Percentiles rank a stretch among this genome's conserved stretches.
These are phyloP conservation scores for Hypomesus transpacificus DNA, from an alignment of 2,113 vertebrate species.

Conservation along the genomic window DNA sequence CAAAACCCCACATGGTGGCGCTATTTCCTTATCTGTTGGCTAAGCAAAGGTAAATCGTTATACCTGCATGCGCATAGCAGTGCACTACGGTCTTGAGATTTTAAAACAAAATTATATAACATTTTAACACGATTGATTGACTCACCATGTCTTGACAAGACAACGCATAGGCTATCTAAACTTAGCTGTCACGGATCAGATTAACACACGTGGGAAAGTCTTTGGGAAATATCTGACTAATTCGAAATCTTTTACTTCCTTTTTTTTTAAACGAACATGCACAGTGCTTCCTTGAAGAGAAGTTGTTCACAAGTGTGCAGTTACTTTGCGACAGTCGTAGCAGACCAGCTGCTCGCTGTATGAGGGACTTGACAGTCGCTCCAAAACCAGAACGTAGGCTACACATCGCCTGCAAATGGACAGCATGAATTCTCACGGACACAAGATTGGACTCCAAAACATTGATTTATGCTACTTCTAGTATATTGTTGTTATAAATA, in stretches of 20 bases:
- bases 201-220: too few species aligned
- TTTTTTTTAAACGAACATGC: slow-evolving; percentile 14
- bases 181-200: too few species aligned
- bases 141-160: neutral
- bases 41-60: slow-evolving; percentile 23
- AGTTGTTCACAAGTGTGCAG: neutral
- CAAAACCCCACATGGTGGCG: slow-evolving; percentile 16
- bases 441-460: neutral
- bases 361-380: neutral
- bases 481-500: neutral
- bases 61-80: slow-evolving; percentile 5
- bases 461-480: neutral
- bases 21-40: neutral
- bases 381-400: neutral
- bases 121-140: slow-evolving; percentile 24
- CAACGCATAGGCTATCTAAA: neutral
- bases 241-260: slow-evolving; percentile 39
- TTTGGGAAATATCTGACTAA: too few species aligned
- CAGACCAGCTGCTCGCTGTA: too few species aligned
- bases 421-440: slow-evolving; percentile 12
- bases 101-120: neutral
- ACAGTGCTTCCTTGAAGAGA: neutral
- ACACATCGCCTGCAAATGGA: slow-evolving; percentile 8
- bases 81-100: slow-evolving; percentile 42
- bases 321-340: neutral